Evolutionary conservation across 2,888 invertebrate species (phyloP), one percentile per base, ranked within the genome.

Genomic region (Ectobius pallidus): DNA sequence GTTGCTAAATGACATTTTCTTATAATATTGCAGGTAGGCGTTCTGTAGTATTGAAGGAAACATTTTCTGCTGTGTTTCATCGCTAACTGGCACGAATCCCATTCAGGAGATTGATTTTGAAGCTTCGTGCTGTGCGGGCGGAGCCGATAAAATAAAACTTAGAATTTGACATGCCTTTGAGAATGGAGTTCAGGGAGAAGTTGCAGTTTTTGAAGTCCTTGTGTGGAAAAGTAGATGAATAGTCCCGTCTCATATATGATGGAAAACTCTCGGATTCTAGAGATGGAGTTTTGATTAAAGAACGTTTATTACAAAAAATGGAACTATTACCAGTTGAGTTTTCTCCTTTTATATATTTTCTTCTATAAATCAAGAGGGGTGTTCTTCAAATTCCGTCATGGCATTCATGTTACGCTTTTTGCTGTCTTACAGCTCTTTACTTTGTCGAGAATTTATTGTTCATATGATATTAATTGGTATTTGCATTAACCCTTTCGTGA

Each of bases 81-180:
- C 63, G 34, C 39, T 63, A 63, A 22, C 39, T 63, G 63, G 63
- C 63, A 42, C 39, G 42, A 42, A 22, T 63, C 63, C 63, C 63
- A 63, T 42, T 42, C 42, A 39, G 25, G 14, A 63, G 63, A 63
- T 63, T 63, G 63, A 63, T 63, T 63, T 68, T 49, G 30, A 68
- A 68, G 68, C 46, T 49, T 68, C 63, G 22, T 63, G 63, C 42
- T 18, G 30, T 9, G 18, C 30, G 63, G 32, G 39, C 14, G 49
- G 18, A 30, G 27, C 16, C 46, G 44, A 68, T 68, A 68, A 49
- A 49, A 68, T 68, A 49, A 44, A 68, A 49, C 67, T 49, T 27
- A n/a, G n/a, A 46, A 32, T 16, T 16, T 30, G 32, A 61, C 27
- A 61, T n/a, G 32, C 27, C 27, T n/a, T 30, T 30, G 32, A 18